Conservation (phyloP, 2,113 vertebrate species). For the Tympanuchus pallidicinctus region DNA sequence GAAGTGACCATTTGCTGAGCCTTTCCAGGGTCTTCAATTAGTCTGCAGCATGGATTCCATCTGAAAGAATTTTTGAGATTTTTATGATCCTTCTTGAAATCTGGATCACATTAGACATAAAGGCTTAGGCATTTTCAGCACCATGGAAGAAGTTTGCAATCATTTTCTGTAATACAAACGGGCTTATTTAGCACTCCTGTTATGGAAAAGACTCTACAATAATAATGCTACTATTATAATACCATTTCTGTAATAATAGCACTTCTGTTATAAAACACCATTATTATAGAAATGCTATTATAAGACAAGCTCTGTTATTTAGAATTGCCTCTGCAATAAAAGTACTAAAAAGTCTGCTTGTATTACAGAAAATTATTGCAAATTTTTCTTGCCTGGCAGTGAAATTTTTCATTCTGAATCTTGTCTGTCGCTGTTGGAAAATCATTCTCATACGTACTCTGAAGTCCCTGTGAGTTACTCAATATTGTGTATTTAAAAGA, state of each 20-base stretch:
- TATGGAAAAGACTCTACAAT: conserved; percentile 77
- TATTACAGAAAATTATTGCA: conserved; percentile 84
- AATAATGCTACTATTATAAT: conserved; percentile 86
- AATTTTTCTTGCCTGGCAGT: conserved; percentile 78
- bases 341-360: conserved; percentile 79
- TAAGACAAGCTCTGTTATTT: conserved; percentile 84
- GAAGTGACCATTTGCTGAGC: background rate
- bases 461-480: conserved; percentile 55
- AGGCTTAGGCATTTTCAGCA: conserved; percentile 69
- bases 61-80: conserved; percentile 3
- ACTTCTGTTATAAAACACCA: conserved; percentile 87
- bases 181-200: conserved; percentile 79
- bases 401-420: conserved; percentile 79
- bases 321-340: conserved; percentile 83
- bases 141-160: conserved; percentile 78
- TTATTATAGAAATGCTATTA: conserved; percentile 86
- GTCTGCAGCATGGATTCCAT: conserved; percentile 5
- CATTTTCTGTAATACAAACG: conserved; percentile 78
- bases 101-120: conserved; percentile 62
- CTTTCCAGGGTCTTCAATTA: conserved; percentile 2
- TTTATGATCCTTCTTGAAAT: conserved; percentile 36
- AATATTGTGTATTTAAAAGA: conserved; percentile 68
- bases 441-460: conserved; percentile 55
- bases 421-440: conserved; percentile 75
- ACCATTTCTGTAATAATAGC: conserved; percentile 85